Percentiles rank a stretch among this genome's conserved stretches.
These are phyloP conservation scores for Siphlonurus alternatus DNA, from an alignment of 2,888 invertebrate genomes.

Conservation along the genomic window DNA sequence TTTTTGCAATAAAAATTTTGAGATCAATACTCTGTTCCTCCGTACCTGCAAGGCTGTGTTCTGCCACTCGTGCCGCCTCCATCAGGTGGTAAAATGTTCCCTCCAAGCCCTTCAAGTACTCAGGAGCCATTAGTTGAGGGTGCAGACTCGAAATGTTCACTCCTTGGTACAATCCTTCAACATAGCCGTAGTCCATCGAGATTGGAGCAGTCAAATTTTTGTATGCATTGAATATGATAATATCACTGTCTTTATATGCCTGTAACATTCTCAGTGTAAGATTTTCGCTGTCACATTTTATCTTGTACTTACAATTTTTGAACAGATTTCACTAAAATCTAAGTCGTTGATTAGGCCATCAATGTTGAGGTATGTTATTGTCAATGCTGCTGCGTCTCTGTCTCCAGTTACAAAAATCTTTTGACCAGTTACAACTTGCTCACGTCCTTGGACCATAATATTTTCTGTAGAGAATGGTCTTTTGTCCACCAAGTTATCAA, in stretches of 20 bases:
- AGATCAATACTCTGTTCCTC: too few relatives aligned
- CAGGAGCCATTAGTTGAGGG: neutral
- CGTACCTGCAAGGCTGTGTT: neutral
- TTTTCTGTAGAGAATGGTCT: conserved; percentile 6
- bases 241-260: conserved; percentile 20
- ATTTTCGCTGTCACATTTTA: neutral
- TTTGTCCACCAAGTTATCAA: neutral
- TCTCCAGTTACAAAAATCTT: conserved; percentile 17
- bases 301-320: neutral
- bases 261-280: conserved; percentile 12
- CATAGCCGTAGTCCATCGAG: conserved; percentile 20
- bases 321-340: conserved; percentile 13
- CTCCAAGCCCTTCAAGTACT: neutral
- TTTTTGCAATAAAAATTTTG: too few relatives aligned
- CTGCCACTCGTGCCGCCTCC: neutral
- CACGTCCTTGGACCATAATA: conserved; percentile 3
- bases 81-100: neutral
- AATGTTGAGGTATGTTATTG: conserved; percentile 8
- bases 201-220: conserved; percentile 21
- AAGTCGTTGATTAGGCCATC: conserved; percentile 19
- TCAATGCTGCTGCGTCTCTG: conserved; percentile 15
- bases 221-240: conserved; percentile 18
- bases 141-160: conserved; percentile 19
- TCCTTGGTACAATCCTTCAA: conserved; percentile 21
- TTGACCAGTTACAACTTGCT: conserved; percentile 9